Base-by-base conservation (phyloP, 1,140 invertebrate species). In the Geopemphigus sp. region DNA sequence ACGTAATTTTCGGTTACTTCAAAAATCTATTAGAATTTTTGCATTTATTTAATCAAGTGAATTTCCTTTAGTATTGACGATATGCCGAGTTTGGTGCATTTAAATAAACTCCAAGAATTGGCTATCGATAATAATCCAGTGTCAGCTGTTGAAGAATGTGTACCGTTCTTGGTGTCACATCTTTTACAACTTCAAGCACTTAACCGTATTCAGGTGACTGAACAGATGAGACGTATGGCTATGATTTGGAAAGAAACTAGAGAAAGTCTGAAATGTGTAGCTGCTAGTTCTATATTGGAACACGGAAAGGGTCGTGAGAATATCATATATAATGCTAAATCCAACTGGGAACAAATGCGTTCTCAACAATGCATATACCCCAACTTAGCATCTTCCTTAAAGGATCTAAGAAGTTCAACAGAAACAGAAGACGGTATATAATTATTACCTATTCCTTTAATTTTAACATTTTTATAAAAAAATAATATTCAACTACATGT, bases 71-170 rank as follows among this genome's bases (percentile, higher is more conserved):
- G 92, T 84, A 91, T 95, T 81, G 93, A 95, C 0, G 74, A 78
- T n/a, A 61, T 78, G 74, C 74, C 74, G 84, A 93, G 91, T 82
- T 85, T 95, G 70, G 90, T 90, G 19, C 90, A 94, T 84, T 91
- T 92, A 2, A 86, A 85, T 5, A 90, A 91, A 63, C 87, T 96
- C 8, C 89, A 89, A 64, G 94, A 95, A 87, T 89, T 96, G 56
- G 91, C 93, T 14, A 90, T 96, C 59, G 94, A 96, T 85, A 92
- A 93, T 29, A 96, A 96, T 87, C 94, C 94, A 0, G 88, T 96
- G 4, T 90, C 90, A 39, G 83, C 91, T 57, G 90, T 88, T 14
- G 90, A 91, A 0, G 92, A 94, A 82, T 94, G 91, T 82, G 88
- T 92, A 5, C 91, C 92, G 4, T 94, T 93, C 84, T 83, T 94